A percentile compares a stretch with the other conserved stretches of the same genome.
phyloP scores from a whole-genome alignment of 2,797 vertebrate species.

The Lithobates pipiens region DNA sequence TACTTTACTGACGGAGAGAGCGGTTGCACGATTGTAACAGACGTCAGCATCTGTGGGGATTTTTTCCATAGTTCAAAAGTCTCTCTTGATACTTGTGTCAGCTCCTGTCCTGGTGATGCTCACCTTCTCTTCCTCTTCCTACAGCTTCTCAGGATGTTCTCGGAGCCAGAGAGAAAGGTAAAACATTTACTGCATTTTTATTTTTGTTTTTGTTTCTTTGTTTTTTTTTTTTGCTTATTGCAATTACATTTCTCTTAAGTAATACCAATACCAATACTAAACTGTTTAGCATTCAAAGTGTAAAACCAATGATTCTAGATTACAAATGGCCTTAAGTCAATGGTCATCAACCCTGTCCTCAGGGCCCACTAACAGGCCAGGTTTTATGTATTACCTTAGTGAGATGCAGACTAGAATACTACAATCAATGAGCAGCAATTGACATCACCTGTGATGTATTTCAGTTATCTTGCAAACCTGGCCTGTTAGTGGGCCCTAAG shows the following conservation, averaged over 20 bases:
- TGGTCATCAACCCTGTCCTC: no score
- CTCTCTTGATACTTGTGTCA: constrained; percentile 35
- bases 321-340: neutral
- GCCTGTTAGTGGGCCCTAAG: no score
- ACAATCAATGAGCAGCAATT: no score
- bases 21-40: constrained; percentile 55
- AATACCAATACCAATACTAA: neutral
- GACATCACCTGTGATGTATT: no score
- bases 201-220: neutral
- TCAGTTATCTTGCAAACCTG: no score
- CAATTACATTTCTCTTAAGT: neutral
- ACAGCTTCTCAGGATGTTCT: constrained; percentile 43
- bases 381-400: no score
- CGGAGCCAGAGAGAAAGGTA: constrained; percentile 60
- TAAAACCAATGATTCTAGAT: neutral
- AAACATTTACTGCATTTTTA: neutral
- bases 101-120: constrained; percentile 49
- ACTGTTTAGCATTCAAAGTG: neutral
- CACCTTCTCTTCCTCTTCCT: constrained; percentile 20
- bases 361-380: no score
- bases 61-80: constrained; percentile 60
- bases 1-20: constrained; percentile 58
- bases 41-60: constrained; percentile 56
- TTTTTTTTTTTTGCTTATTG: neutral
- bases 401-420: no score